These are phyloP conservation scores for Dione vanillae DNA, from an alignment of 2,888 invertebrate genomes.

Conservation along the genomic window DNA sequence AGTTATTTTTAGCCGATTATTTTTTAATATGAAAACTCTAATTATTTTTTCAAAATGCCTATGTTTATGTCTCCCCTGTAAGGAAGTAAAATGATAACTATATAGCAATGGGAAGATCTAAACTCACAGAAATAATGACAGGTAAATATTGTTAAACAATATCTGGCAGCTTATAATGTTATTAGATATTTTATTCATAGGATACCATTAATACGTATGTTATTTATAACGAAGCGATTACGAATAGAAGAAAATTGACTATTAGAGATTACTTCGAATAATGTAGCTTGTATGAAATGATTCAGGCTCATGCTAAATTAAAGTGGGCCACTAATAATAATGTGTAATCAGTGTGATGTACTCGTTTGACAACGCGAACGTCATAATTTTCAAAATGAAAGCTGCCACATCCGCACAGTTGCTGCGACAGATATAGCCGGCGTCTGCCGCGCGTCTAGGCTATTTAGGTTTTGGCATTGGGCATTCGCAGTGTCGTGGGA, in stretches of 20 bases:
- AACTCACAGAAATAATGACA: too few relatives aligned
- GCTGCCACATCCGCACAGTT: conserved; percentile 55
- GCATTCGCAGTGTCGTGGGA: conserved; percentile 80
- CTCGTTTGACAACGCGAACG: conserved; percentile 2
- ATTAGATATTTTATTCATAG: too few relatives aligned
- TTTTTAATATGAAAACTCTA: too few relatives aligned
- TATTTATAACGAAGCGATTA: too few relatives aligned
- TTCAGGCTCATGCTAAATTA: background rate
- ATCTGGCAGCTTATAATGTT: too few relatives aligned
- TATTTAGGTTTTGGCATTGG: conserved; percentile 82
- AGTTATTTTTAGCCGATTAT: background rate
- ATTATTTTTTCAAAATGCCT: too few relatives aligned
- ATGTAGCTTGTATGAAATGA: background rate
- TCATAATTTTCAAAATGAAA: conserved; percentile 62
- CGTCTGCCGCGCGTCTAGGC: conserved; percentile 82
- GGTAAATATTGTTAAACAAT: too few relatives aligned
- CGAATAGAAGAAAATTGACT: too few relatives aligned
- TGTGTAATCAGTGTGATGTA: background rate
- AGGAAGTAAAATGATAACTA: background rate
- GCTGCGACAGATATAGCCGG: conserved; percentile 76
- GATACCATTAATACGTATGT: too few relatives aligned
- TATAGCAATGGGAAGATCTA: too few relatives aligned
- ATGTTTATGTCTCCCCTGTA: too few relatives aligned
- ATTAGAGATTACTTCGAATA: too few relatives aligned
- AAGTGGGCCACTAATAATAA: background rate